phyloP scores from a whole-genome alignment of 2,797 vertebrate species.

The Enteromius mattozi region DNA sequence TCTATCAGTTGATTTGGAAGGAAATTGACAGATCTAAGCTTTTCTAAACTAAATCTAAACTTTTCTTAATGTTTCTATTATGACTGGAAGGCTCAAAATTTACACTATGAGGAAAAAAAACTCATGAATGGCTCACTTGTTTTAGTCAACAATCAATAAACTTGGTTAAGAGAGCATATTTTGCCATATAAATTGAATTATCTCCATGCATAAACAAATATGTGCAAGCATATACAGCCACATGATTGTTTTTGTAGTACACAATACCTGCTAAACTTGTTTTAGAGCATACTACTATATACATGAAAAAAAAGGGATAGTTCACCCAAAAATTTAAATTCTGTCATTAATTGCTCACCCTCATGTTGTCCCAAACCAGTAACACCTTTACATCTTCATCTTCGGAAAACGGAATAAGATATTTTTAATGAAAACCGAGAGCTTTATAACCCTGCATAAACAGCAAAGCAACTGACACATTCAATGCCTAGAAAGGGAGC shows the following conservation, averaged over 20 bases:
- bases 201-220: background rate
- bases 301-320: background rate
- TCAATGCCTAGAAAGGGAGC: background rate
- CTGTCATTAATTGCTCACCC: background rate
- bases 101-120: background rate
- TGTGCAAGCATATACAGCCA: background rate
- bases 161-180: background rate
- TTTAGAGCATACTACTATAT: background rate
- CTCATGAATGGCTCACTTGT: background rate
- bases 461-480: background rate
- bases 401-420: background rate
- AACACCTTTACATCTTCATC: too few species aligned
- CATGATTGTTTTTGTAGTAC: background rate
- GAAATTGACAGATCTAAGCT: background rate
- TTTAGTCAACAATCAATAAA: background rate
- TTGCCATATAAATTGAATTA: background rate
- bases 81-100: background rate
- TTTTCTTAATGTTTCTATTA: background rate
- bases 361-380: background rate
- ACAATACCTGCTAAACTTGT: background rate
- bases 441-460: background rate
- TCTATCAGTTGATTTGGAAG: background rate
- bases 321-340: background rate
- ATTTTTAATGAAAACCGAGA: background rate
- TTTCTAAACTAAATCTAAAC: too few species aligned